Percentiles rank a stretch among this genome's conserved stretches.
Conservation (phyloP, 2,113 vertebrate genomes). For the Chionodraco myersi region DNA sequence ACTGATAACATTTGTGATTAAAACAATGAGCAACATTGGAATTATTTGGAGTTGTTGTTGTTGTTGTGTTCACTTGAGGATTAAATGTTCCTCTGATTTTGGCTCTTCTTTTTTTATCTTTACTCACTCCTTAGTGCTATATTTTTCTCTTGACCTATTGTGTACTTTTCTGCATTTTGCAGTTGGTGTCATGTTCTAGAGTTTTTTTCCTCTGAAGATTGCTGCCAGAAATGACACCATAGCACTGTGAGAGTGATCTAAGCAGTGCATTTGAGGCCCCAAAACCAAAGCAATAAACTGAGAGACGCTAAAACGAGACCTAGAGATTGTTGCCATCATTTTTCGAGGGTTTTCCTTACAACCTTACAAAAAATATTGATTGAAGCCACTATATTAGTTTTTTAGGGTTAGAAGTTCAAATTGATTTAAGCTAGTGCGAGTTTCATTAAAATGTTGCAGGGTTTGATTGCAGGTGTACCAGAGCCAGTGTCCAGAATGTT, state of each 20-base stretch:
- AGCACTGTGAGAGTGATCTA: neutral
- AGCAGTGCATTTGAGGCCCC: neutral
- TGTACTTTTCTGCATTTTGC: too few species aligned
- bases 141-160: too few species aligned
- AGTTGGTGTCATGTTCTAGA: too few species aligned
- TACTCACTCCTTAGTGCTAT: too few species aligned
- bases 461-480: conserved; percentile 50
- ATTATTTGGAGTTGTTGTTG: too few species aligned
- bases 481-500: conserved; percentile 95
- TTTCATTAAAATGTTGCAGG: neutral
- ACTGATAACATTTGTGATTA: too few species aligned
- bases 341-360: neutral
- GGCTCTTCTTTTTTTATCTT: too few species aligned
- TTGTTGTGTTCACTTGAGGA: too few species aligned
- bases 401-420: neutral
- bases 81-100: too few species aligned
- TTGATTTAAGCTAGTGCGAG: too few species aligned
- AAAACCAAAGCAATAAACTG: neutral
- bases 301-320: neutral
- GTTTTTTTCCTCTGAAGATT: too few species aligned
- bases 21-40: too few species aligned
- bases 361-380: neutral
- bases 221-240: neutral
- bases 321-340: neutral
- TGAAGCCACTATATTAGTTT: neutral